Base-by-base conservation (phyloP, 2,113 vertebrate genomes). In the Trematocara variabile region DNA sequence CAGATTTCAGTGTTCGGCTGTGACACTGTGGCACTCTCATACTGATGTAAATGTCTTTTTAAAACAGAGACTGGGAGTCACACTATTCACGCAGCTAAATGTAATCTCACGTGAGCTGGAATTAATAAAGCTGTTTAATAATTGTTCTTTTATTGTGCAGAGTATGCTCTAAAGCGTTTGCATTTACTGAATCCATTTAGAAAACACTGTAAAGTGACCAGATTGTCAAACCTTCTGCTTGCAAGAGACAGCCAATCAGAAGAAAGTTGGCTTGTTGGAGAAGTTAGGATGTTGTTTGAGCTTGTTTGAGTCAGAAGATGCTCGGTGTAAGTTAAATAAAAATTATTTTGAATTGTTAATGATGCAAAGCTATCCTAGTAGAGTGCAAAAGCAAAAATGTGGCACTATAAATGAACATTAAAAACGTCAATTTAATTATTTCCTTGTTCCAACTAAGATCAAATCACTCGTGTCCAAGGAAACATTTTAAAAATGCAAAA, bases 311-410 rank as follows among this genome's bases (percentile, higher is more conserved):
- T 0, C 14, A 46, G 68, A 46, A 13, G 41, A 73, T 46, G 1
- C 41, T 46, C 22, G 0, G 37, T 70, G 12, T 44, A 25, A 44
- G 12, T 25, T 70, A 73, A 28, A 73, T 28, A 46, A 73, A 73
- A 44, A 46, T 11, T 11, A 73, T 28, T 46, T 73, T 46, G 68
- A 46, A 46, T 18, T 46, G 68, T 1, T 25, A 18, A 28, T 10
- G 68, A 73, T 46, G 22, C 39, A 46, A 46, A 28, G 68, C 39
- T 73, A 73, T 22, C 1, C 22, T 25, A 73, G 14, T 2, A 46
- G 22, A 46, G 8, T 18, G 22, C 41, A 46, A 73, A 46, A 16
- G 39, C 22, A 73, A 28, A 46, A 0, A 0, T 0, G 8, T 46
- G 39, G 68, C 13, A 10, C 3, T 28, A 14, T 28, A 0, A 73